Evolutionary conservation across 1,140 invertebrate genomes (phyloP).

Genomic region (Marisa cornuarietis): DNA sequence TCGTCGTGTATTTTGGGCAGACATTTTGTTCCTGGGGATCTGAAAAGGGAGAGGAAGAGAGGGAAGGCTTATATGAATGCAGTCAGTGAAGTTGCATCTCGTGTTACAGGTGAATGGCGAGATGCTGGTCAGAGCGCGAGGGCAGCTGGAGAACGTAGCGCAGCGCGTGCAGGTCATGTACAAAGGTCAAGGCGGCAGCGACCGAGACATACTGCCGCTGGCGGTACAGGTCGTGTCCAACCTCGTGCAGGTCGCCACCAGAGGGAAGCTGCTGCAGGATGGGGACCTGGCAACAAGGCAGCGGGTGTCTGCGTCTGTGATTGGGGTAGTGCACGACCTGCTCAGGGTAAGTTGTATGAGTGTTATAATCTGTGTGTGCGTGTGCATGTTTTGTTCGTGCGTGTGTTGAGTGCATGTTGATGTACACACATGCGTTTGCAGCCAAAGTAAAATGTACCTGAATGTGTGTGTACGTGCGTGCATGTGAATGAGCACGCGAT

Average conservation of each 20-base stretch:
- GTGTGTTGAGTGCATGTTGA: not conserved
- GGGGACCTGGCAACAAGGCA: not conserved
- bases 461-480: too few species aligned
- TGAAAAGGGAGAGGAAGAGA: not conserved
- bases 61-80: not conserved
- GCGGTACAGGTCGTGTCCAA: conserved; percentile 23
- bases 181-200: not conserved
- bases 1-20: too few species aligned
- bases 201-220: conserved; percentile 14
- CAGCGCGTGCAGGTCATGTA: not conserved
- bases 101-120: not conserved
- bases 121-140: too few species aligned
- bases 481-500: too few species aligned
- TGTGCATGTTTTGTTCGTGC: not conserved
- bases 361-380: not conserved
- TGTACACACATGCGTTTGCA: not conserved
- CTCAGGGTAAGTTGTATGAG: conserved; percentile 14
- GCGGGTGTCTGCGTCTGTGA: not conserved
- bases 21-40: not conserved
- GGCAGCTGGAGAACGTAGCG: too few species aligned
- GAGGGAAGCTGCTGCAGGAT: not conserved
- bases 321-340: conserved; percentile 14
- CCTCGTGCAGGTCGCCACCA: conserved; percentile 15
- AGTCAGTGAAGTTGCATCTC: not conserved
- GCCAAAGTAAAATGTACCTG: too few species aligned